Conservation (phyloP, 2,797 vertebrate species). For the Champsocephalus gunnari region DNA sequence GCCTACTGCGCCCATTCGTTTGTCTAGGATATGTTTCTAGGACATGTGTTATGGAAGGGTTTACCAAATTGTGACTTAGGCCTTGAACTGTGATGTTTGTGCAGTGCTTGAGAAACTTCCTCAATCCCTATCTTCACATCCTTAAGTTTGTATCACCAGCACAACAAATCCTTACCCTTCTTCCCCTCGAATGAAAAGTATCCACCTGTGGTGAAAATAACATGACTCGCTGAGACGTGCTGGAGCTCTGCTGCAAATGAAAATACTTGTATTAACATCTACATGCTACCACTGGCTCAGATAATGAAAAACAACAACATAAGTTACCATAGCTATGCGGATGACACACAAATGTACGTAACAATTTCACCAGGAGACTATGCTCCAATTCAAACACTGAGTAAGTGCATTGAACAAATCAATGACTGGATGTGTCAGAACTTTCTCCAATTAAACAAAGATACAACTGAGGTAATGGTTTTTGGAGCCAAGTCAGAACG, state of each 20-base stretch:
- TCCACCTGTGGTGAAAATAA: constrained; percentile 41
- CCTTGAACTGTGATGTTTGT: background rate
- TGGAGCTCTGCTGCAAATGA: constrained; percentile 38
- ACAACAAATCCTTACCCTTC: constrained; percentile 6
- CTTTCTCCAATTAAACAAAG: too few relatives aligned
- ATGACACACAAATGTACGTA: too few relatives aligned
- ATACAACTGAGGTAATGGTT: too few relatives aligned
- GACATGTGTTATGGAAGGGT: background rate
- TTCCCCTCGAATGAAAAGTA: constrained; percentile 24
- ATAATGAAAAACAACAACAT: too few relatives aligned
- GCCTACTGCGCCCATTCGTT: background rate
- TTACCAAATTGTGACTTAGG: background rate
- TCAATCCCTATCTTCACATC: background rate
- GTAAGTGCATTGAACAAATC: too few relatives aligned
- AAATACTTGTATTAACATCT: constrained; percentile 34
- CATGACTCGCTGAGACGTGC: constrained; percentile 5
- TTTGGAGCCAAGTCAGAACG: too few relatives aligned
- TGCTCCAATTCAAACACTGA: too few relatives aligned
- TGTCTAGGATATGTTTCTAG: background rate
- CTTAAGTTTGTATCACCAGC: background rate
- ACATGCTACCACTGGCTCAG: too few relatives aligned
- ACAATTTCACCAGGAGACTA: too few relatives aligned
- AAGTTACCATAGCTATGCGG: too few relatives aligned
- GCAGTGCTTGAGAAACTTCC: background rate
- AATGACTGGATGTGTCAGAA: too few relatives aligned